phyloP scores from a whole-genome alignment of 2,113 vertebrate genomes.

The Gobio gobio region DNA sequence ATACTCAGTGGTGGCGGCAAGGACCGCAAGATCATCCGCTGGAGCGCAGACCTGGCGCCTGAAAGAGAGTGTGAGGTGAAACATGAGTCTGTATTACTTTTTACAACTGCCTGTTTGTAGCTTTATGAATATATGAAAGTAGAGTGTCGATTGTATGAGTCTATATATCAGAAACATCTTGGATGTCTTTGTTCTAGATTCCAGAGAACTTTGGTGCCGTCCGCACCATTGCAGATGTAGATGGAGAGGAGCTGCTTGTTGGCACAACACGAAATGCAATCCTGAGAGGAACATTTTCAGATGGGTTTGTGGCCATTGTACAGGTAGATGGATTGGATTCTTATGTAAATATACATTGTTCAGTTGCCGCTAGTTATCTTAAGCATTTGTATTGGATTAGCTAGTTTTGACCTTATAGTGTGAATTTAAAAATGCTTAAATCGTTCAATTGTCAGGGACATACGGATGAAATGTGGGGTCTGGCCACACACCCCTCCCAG shows the following conservation, averaged over 20 bases:
- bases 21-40: constrained; percentile 86
- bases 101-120: neutral
- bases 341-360: neutral
- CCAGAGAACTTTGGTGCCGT: constrained; percentile 86
- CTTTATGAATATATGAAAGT: neutral
- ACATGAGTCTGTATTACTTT: constrained; percentile 6
- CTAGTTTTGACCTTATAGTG: neutral
- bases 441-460: constrained; percentile 78
- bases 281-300: constrained; percentile 81
- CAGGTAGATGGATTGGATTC: constrained; percentile 72
- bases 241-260: constrained; percentile 84
- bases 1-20: constrained; percentile 91
- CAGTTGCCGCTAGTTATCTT: too few species aligned
- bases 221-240: constrained; percentile 84
- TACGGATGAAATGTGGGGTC: constrained; percentile 90
- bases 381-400: too few species aligned
- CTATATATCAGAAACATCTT: neutral
- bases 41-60: constrained; percentile 82
- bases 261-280: constrained; percentile 89
- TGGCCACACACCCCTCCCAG: constrained; percentile 85
- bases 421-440: neutral
- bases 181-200: constrained; percentile 72
- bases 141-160: neutral
- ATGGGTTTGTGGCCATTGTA: constrained; percentile 85
- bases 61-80: constrained; percentile 89